Base-by-base conservation (phyloP, 2,888 invertebrate species). In the Callyntrura guangdongensis region DNA sequence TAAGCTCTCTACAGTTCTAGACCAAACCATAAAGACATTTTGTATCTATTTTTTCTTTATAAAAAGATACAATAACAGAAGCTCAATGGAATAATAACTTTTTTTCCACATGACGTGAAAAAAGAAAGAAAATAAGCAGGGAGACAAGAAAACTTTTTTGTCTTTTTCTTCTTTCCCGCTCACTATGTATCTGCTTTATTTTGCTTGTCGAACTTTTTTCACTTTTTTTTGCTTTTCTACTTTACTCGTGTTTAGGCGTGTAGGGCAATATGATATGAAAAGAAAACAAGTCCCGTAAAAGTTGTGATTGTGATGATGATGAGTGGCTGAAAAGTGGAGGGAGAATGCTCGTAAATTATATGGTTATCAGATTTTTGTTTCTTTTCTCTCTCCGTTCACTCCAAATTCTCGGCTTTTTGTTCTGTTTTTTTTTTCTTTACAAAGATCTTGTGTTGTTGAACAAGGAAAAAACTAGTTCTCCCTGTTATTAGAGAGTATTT, bases 271-370 rank as follows among this genome's bases (percentile, higher is more conserved):
- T 36, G 36, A 36, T 36, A 36, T 36, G 36, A 36, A 36, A 36
- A 36, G 36, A 36, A 36, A 36, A 36, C 36, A 36, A 36, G 36
- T 36, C 6, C 36, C 36, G 36, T 36, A 83, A 74, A 36, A 86
- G 83, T 59, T 82, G 61, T 90, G 86, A 86, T 86, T 86, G 83
- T 91, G 86, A 91, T 91, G 87, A 91, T 87, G 91, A 91, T 91
- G 91, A 91, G 91, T 87, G 83, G 86, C 86, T 90, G 90, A 72
- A 90, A 90, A 90, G 86, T 82, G 90, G 90, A 82, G 90, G 90
- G 82, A 82, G 86, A 86, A 61, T 86, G 86, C 83, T 87, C 91
- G 86, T 91, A 87, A 91, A 91, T 91, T 91, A 91, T 91, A 83
- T 91, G 86, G 91, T 82, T 87, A 91, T 86, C 86, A 91, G 86